Conservation (phyloP, 2,888 invertebrate genomes). For the Heterodera filipjevi region DNA sequence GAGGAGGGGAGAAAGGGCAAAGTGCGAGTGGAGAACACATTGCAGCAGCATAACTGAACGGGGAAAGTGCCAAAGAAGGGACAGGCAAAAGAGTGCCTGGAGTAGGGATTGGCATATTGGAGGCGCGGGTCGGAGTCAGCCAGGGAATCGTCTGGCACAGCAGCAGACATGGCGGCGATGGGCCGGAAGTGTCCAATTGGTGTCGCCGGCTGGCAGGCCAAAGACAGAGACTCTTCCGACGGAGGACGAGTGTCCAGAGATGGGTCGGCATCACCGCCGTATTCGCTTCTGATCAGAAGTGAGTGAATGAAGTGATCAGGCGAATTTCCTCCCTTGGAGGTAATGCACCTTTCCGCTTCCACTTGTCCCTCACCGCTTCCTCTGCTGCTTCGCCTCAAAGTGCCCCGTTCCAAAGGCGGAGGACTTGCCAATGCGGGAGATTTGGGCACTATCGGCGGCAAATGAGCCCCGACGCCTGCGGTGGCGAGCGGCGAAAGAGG, state of each 20-base stretch:
- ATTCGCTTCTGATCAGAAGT: not conserved
- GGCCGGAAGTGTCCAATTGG: slow-evolving; percentile 46
- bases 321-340: not conserved
- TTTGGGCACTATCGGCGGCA: slow-evolving; percentile 18
- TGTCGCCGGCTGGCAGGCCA: slow-evolving; percentile 24
- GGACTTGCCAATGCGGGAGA: not conserved
- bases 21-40: slow-evolving; percentile 57
- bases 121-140: slow-evolving; percentile 40
- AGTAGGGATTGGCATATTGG: slow-evolving; percentile 45
- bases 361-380: not conserved
- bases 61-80: not conserved
- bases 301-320: not conserved
- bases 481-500: not conserved
- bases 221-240: slow-evolving; percentile 34
- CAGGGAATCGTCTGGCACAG: not conserved
- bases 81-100: slow-evolving; percentile 35
- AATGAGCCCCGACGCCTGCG: not conserved
- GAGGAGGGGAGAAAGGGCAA: not conserved
- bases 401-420: not conserved
- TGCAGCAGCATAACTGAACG: slow-evolving; percentile 58
- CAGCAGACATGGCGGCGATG: not conserved
- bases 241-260: slow-evolving; percentile 45
- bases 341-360: not conserved
- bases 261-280: not conserved
- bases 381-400: not conserved